Evolutionary conservation across 2,797 vertebrate genomes (phyloP), one percentile per base, ranked within the genome.

Genomic region (Urosaurus nigricauda): DNA sequence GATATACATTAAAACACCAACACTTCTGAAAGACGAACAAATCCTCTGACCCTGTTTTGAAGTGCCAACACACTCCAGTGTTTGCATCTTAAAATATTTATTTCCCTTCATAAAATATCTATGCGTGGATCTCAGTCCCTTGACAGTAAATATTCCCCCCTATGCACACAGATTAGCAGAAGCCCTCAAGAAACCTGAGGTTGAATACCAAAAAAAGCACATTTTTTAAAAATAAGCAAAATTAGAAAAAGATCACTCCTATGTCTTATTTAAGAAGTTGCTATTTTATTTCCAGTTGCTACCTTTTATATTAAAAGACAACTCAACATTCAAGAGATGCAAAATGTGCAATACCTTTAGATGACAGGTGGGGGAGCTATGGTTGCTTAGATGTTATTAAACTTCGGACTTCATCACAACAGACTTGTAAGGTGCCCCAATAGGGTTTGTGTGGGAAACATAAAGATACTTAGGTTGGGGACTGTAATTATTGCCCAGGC

Each of bases 21-120:
- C 87, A 92, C 87, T 93, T 95, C 93, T 92, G 77, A 92, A 93
- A 94, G 89, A 93, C 71, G 91, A 94, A 91, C 93, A 90, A 94
- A 91, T 93, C 95, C 81, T 93, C 92, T 94, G 93, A 96, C 94
- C 96, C 92, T 92, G 92, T 95, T 96, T 95, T 95, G 94, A 96
- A 96, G 93, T 93, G 93, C 91, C 92, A 93, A 92, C 90, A 89
- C 53, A 91, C 58, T 84, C 94, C 83, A 95, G 90, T 89, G 92
- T 93, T 94, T 95, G 92, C 91, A 91, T 96, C 95, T 92, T 96
- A 90, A 96, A 96, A 96, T 96, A 97, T 95, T 97, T 94, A 97
- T 96, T 95, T 94, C 92, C 8, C 94, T 96, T 97, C 96, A 96
- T 94, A 93, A 95, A 95, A 95, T 96, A 95, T 96, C 96, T 90